phyloP scores from a whole-genome alignment of 2,888 invertebrate species.

The Argyra leucocephala region DNA sequence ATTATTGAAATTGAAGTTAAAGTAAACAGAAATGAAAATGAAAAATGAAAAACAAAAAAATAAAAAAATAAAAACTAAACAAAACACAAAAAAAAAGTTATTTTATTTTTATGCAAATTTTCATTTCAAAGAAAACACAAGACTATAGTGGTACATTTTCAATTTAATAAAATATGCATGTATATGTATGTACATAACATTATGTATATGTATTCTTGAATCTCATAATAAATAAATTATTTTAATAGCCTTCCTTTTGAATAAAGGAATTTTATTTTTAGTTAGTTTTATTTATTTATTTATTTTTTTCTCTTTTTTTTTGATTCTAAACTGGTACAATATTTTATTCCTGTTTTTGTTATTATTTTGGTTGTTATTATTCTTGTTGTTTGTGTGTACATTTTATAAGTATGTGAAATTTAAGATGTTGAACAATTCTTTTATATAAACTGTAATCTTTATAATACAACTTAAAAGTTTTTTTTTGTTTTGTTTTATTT shows the following conservation, averaged over 20 bases:
- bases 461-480: too few relatives aligned
- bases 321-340: too few relatives aligned
- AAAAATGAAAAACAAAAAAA: too few relatives aligned
- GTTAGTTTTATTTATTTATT: too few relatives aligned
- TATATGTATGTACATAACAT: background rate
- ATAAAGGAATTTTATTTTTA: background rate
- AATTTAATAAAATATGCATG: background rate
- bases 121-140: background rate
- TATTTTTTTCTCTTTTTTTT: background rate
- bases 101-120: constrained; percentile 6
- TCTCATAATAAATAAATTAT: background rate
- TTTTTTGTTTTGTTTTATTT: too few relatives aligned
- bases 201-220: background rate
- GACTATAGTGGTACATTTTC: background rate
- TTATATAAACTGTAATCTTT: too few relatives aligned
- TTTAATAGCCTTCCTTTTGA: background rate
- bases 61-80: too few relatives aligned
- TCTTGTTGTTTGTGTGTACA: too few relatives aligned
- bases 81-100: too few relatives aligned
- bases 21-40: background rate
- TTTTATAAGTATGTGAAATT: too few relatives aligned
- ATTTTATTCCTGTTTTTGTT: too few relatives aligned
- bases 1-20: constrained; percentile 4
- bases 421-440: too few relatives aligned
- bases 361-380: background rate